Conservation (phyloP, 92 coral and sea anemone species). For the Palythoa grandiflora region DNA sequence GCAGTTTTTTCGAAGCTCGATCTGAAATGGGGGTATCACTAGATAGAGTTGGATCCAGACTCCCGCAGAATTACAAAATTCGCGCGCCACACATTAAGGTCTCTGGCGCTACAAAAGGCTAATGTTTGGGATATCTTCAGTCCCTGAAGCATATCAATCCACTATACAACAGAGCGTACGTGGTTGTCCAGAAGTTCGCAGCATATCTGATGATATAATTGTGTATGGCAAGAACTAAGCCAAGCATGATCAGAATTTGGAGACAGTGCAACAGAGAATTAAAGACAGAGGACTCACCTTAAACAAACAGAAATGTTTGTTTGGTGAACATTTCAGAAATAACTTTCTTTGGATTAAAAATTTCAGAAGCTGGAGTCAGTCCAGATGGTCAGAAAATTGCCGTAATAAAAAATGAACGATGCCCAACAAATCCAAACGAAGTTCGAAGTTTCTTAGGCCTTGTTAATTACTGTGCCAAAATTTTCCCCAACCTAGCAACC, state of each 20-base stretch:
- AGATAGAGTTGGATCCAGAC: too few relatives aligned
- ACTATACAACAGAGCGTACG: slow-evolving; percentile 26
- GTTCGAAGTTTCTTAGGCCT: slow-evolving; percentile 3
- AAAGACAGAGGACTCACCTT: slow-evolving; percentile 45
- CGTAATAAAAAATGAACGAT: slow-evolving; percentile 31
- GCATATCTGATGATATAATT: too few relatives aligned
- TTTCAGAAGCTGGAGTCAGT: slow-evolving; percentile 34
- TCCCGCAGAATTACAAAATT: too few relatives aligned
- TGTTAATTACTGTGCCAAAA: slow-evolving; percentile 45
- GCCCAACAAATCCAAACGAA: slow-evolving; percentile 44
- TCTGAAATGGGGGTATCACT: too few relatives aligned
- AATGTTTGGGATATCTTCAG: neutral
- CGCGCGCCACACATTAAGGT: too few relatives aligned
- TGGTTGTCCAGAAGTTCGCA: slow-evolving; percentile 33
- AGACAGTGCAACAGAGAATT: slow-evolving; percentile 13
- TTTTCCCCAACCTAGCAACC: slow-evolving; percentile 49
- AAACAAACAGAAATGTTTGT: neutral
- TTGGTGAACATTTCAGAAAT: neutral
- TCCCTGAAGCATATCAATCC: slow-evolving; percentile 14
- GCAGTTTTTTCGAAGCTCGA: too few relatives aligned
- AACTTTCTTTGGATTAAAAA: slow-evolving; percentile 38
- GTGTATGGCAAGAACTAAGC: too few relatives aligned
- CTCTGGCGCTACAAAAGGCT: too few relatives aligned
- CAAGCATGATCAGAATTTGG: too few relatives aligned
- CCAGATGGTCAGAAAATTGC: neutral